phyloP scores from a whole-genome alignment of 35 echinoderm and acorn worm species.

The Heliocidaris tuberculata region DNA sequence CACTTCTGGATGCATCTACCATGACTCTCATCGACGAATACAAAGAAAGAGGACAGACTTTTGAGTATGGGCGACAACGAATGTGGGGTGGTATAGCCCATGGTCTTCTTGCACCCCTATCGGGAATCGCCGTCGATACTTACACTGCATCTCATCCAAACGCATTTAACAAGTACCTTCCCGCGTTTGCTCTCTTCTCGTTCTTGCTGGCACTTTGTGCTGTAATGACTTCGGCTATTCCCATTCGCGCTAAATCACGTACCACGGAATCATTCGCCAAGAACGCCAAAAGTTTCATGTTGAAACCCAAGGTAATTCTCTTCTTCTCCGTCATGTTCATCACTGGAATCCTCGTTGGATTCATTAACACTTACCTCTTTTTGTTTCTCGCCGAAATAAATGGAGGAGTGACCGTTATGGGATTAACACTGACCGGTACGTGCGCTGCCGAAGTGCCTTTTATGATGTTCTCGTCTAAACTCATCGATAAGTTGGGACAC shows the following conservation, averaged over 20 bases:
- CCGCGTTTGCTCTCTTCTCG: conserved; percentile 50
- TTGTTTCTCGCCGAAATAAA: conserved; percentile 78
- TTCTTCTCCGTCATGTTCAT: conserved; percentile 64
- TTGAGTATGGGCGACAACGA: conserved; percentile 63
- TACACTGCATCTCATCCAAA: neutral
- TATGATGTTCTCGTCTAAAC: conserved; percentile 53
- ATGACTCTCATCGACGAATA: conserved; percentile 66
- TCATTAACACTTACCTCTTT: conserved; percentile 75
- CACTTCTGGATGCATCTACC: conserved; percentile 71
- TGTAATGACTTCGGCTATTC: neutral
- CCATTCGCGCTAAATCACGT: neutral
- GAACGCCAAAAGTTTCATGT: conserved; percentile 36
- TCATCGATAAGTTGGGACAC: conserved; percentile 58
- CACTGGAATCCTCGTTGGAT: conserved; percentile 80
- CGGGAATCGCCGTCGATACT: conserved; percentile 69
- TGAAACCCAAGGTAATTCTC: conserved; percentile 56
- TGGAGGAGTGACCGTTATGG: conserved; percentile 70
- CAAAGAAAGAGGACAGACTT: conserved; percentile 12
- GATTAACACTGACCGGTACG: conserved; percentile 58
- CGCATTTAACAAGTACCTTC: neutral
- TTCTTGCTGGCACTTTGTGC: neutral
- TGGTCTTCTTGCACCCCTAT: conserved; percentile 66
- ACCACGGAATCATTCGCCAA: conserved; percentile 5
- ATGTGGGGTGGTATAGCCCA: conserved; percentile 83
- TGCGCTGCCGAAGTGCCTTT: conserved; percentile 55